Percentiles rank a stretch among this genome's conserved stretches.
phyloP scores from a whole-genome alignment of 2,888 invertebrate genomes.

The Hololepta plana region DNA sequence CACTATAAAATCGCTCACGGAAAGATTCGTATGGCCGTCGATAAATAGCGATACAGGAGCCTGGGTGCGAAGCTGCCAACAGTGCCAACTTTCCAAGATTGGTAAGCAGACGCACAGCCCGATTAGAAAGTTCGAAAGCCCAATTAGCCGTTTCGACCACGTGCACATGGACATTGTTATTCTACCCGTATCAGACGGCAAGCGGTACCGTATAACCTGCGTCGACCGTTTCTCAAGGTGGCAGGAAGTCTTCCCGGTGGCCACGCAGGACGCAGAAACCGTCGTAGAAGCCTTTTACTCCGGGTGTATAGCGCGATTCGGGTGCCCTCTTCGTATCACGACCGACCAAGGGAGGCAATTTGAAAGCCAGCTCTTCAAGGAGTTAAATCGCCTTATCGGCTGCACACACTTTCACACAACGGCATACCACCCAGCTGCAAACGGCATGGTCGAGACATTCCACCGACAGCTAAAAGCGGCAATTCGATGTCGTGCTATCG shows the following conservation, averaged over 20 bases:
- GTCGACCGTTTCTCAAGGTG: constrained; percentile 17
- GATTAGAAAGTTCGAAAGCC: constrained; percentile 9
- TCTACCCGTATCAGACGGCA: constrained; percentile 16
- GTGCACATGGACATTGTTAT: constrained; percentile 26
- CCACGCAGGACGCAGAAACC: constrained; percentile 15
- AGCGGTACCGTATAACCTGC: constrained; percentile 16
- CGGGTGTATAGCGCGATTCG: constrained; percentile 16
- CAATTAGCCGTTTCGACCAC: constrained; percentile 18
- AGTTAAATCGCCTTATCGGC: no score
- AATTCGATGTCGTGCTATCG: no score
- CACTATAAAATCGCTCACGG: not conserved
- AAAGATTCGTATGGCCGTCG: constrained; percentile 5
- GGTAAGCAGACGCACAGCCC: constrained; percentile 12
- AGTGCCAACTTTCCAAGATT: constrained; percentile 18
- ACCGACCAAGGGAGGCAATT: constrained; percentile 17
- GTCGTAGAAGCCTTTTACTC: constrained; percentile 13
- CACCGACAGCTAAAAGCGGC: no score
- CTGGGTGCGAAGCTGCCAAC: constrained; percentile 5
- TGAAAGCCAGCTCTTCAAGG: no score
- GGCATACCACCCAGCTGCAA: no score
- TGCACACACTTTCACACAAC: no score
- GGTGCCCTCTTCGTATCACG: constrained; percentile 15
- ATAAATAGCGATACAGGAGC: constrained; percentile 3
- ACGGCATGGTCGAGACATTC: no score
- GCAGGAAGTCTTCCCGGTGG: constrained; percentile 16